phyloP scores from a whole-genome alignment of 2,797 vertebrate genomes.

The Falco biarmicus region DNA sequence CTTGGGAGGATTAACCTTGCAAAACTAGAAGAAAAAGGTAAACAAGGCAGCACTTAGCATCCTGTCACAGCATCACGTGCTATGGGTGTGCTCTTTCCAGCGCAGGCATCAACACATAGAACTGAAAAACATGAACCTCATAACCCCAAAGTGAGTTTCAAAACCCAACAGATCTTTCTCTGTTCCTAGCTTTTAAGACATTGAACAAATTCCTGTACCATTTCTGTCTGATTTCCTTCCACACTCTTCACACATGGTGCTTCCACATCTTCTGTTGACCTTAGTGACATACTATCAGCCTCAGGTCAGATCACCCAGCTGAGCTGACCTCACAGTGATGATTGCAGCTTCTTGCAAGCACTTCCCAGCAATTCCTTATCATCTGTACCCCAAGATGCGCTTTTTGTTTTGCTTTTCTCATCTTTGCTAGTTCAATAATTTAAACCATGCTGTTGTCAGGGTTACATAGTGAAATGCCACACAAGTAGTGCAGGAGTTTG shows the following conservation, averaged over 20 bases:
- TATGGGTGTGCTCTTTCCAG: not conserved
- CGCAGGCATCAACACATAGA: not conserved
- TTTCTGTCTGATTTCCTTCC: not conserved
- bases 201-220: not conserved
- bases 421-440: not conserved
- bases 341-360: not conserved
- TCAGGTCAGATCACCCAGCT: not conserved
- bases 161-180: not conserved
- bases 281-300: not conserved
- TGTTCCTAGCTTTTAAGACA: not conserved
- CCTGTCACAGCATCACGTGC: not conserved
- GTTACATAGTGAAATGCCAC: not conserved
- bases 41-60: not conserved
- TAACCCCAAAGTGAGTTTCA: not conserved
- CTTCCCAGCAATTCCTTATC: not conserved
- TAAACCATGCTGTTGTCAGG: not conserved
- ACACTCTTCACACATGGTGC: not conserved
- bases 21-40: not conserved
- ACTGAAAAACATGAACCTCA: not conserved
- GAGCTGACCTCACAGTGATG: not conserved
- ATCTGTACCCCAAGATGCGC: not conserved
- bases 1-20: not conserved
- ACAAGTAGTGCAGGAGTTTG: not conserved
- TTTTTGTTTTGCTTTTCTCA: not conserved
- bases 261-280: not conserved